Percentiles rank a stretch among this genome's conserved stretches.
These are phyloP conservation scores for Etheostoma spectabile DNA, from an alignment of 2,113 vertebrate genomes.

Conservation along the genomic window DNA sequence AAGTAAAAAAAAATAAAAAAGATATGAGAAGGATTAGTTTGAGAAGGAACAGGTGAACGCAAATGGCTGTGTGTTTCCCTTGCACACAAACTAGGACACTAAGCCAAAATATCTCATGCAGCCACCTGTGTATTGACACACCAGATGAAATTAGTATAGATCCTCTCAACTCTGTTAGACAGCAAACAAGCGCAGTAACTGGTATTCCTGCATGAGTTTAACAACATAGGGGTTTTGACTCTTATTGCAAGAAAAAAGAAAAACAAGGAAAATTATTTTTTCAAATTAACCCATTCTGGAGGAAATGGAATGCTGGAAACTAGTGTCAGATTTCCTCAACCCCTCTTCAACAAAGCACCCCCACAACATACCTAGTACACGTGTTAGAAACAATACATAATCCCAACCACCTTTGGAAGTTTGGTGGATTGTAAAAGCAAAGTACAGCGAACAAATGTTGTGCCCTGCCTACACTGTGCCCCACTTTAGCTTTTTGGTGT, in stretches of 20 bases:
- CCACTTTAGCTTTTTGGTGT: background rate
- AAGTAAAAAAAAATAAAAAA: too few relatives aligned
- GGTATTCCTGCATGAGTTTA: background rate
- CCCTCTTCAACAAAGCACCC: background rate
- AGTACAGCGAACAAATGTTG: background rate
- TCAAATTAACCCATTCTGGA: background rate
- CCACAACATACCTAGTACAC: background rate
- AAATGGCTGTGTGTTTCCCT: background rate
- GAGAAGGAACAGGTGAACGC: too few relatives aligned
- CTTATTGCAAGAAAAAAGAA: background rate
- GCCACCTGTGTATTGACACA: conserved; percentile 25
- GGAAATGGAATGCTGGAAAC: background rate
- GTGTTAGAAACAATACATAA: background rate
- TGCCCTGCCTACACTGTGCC: background rate
- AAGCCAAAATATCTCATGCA: conserved; percentile 40
- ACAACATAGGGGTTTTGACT: background rate
- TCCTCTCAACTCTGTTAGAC: conserved; percentile 25
- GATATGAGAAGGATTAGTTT: too few relatives aligned
- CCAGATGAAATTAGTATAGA: conserved; percentile 43
- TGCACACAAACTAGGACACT: conserved; percentile 1
- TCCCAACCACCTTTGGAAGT: background rate
- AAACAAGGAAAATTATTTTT: background rate
- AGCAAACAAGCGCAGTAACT: conserved; percentile 20
- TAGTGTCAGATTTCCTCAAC: background rate
- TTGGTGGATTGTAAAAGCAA: background rate